These are phyloP conservation scores for Phalacrocorax aristotelis DNA, from an alignment of 2,113 vertebrate genomes.

Conservation along the genomic window DNA sequence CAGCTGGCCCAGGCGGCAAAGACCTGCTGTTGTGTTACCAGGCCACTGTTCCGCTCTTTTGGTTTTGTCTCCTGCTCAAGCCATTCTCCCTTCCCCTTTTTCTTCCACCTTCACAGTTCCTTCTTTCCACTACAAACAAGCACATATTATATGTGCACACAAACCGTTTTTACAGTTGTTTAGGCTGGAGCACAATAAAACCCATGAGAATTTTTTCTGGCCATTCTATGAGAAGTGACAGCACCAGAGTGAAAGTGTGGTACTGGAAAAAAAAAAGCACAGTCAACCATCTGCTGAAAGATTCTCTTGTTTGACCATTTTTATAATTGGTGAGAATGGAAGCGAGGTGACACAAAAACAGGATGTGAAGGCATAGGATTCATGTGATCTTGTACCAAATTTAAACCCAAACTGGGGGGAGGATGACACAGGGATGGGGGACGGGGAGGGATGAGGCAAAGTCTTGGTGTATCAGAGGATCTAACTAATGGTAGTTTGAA, in stretches of 20 bases:
- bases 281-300: slow-evolving; percentile 43
- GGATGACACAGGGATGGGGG: too few species aligned
- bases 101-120: neutral
- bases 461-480: neutral
- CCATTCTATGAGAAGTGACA: slow-evolving; percentile 23
- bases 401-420: neutral
- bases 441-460: neutral
- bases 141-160: neutral
- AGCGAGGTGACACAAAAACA: slow-evolving; percentile 20
- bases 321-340: slow-evolving; percentile 21
- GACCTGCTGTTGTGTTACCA: slow-evolving; percentile 1
- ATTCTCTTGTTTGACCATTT: slow-evolving; percentile 42
- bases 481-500: neutral
- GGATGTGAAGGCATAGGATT: slow-evolving; percentile 25
- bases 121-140: neutral
- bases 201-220: neutral
- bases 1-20: slow-evolving; percentile 34
- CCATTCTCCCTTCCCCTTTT: neutral
- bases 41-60: neutral
- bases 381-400: neutral
- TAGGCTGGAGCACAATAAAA: neutral
- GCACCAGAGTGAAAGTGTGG: slow-evolving; percentile 24
- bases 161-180: neutral
- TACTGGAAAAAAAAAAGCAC: neutral
- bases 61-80: neutral